Base-by-base conservation (phyloP, 2,113 vertebrate genomes). In the Ceratotherium simum region DNA sequence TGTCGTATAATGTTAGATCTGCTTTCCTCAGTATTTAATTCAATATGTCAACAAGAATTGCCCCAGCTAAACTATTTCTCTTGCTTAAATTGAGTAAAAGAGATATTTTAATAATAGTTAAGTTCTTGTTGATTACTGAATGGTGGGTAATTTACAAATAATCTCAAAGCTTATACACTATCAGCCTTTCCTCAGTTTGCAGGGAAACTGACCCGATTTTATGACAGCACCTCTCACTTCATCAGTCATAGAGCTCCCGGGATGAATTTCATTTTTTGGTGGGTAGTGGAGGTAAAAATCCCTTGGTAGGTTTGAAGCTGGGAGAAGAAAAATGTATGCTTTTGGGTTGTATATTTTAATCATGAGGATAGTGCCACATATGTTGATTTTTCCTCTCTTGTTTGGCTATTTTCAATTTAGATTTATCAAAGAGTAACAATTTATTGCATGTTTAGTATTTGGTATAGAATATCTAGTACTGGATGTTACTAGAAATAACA, bases 371-470 rank as follows among this genome's bases (percentile, higher is more conserved):
- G n/a, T 87, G 58, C 21, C 42, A 20, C 23, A 95, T 95, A 75
- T 23, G 27, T 58, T 96, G 56, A 48, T 86, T 58, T 62, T 31
- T 21, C 8, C 4, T 14, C 6, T 91, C 89, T 65, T 33, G 17
- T 65, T 96, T 82, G n/a, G 27, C 31, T 95, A 27, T 95, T 96
- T 97, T 90, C 54, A 96, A 64, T 97, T 75, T 96, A 62, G 78
- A 82, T 89, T 93, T 95, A 72, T 89, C 88, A 92, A 91, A 89
- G 65, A 90, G 48, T 88, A 96, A 64, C 18, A 62, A 33, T 76
- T 97, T 95, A 80, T 87, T 91, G 4, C 13, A 51, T 56, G 36
- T 80, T 96, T 88, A 89, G 31, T 95, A 94, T 72, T 69, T 79
- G 48, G n/a, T 90, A 23, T 88, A 46, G 46, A 69, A 60, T 95